phyloP scores from a whole-genome alignment of 2,888 invertebrate genomes.

The Anthophora plumipes region DNA sequence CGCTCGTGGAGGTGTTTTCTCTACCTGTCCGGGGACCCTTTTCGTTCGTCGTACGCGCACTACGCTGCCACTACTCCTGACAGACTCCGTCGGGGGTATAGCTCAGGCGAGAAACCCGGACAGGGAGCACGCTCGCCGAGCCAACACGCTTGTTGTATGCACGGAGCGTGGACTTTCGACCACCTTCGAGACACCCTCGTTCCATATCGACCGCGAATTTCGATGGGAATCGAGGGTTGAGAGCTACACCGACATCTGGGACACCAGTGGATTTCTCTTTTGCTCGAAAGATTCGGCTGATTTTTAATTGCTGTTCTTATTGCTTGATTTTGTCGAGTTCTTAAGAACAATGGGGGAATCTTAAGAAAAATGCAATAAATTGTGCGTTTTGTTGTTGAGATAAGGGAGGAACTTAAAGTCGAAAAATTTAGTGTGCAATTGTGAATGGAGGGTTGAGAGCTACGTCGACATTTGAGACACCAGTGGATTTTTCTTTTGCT shows the following conservation, averaged over 20 bases:
- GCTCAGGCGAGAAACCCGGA: constrained; percentile 35
- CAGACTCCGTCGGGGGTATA: constrained; percentile 63
- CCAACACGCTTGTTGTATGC: constrained; percentile 41
- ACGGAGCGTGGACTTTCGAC: constrained; percentile 30
- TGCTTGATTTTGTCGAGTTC: not conserved
- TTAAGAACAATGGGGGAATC: not conserved
- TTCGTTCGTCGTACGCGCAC: constrained; percentile 64
- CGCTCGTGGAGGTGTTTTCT: constrained; percentile 67
- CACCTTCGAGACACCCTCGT: constrained; percentile 3
- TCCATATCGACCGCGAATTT: constrained; percentile 50
- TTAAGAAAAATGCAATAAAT: no score
- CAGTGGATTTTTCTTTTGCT: constrained; percentile 12
- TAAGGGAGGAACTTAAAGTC: no score
- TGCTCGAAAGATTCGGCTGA: not conserved
- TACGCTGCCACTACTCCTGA: constrained; percentile 56
- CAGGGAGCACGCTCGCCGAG: constrained; percentile 33
- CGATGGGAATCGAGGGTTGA: constrained; percentile 48
- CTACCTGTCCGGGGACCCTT: constrained; percentile 65
- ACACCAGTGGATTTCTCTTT: constrained; percentile 25
- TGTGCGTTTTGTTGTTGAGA: no score
- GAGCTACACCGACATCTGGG: constrained; percentile 50
- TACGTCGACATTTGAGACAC: constrained; percentile 50
- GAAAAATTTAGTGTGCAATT: no score
- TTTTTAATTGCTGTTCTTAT: not conserved
- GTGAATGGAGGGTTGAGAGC: constrained; percentile 47